Conservation (phyloP, 2,888 invertebrate genomes). For the Aphelenchoides bicaudatus region DNA sequence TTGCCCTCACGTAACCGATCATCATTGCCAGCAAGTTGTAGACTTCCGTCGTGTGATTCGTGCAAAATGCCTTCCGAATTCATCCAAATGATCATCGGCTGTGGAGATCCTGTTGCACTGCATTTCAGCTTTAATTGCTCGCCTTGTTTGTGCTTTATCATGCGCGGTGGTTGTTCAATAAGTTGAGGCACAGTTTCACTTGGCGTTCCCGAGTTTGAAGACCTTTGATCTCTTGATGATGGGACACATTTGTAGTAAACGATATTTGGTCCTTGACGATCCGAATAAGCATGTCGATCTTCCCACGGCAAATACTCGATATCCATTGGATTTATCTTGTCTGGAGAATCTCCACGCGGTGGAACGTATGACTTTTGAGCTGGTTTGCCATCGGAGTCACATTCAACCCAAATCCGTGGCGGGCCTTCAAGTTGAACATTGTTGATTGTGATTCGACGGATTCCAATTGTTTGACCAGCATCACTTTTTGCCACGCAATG, state of each 20-base stretch:
- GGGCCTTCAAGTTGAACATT: slow-evolving; percentile 12
- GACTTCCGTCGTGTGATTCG: slow-evolving; percentile 24
- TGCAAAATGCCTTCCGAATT: slow-evolving; percentile 62
- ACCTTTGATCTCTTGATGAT: slow-evolving; percentile 17
- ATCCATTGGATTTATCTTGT: slow-evolving; percentile 15
- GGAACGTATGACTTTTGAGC: slow-evolving; percentile 44
- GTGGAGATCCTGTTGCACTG: slow-evolving; percentile 68
- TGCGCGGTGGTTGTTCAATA: slow-evolving; percentile 39
- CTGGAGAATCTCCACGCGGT: slow-evolving; percentile 55
- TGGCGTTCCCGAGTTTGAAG: slow-evolving; percentile 39
- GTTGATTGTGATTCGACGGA: slow-evolving; percentile 44
- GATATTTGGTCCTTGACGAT: slow-evolving; percentile 14
- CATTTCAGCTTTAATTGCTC: slow-evolving; percentile 57
- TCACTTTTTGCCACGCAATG: slow-evolving; percentile 61
- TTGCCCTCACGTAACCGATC: slow-evolving; percentile 59
- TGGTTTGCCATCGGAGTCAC: slow-evolving; percentile 54
- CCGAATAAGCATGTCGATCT: slow-evolving; percentile 17
- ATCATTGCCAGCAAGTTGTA: slow-evolving; percentile 17
- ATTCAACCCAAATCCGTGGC: slow-evolving; percentile 53
- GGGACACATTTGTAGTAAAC: slow-evolving; percentile 24
- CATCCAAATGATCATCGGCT: slow-evolving; percentile 68
- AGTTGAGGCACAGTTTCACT: slow-evolving; percentile 41
- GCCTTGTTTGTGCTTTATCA: slow-evolving; percentile 27
- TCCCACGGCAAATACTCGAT: slow-evolving; percentile 32
- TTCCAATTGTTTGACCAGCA: slow-evolving; percentile 58